phyloP scores from a whole-genome alignment of 2,888 invertebrate species.

The Drosophila flavopinicola region DNA sequence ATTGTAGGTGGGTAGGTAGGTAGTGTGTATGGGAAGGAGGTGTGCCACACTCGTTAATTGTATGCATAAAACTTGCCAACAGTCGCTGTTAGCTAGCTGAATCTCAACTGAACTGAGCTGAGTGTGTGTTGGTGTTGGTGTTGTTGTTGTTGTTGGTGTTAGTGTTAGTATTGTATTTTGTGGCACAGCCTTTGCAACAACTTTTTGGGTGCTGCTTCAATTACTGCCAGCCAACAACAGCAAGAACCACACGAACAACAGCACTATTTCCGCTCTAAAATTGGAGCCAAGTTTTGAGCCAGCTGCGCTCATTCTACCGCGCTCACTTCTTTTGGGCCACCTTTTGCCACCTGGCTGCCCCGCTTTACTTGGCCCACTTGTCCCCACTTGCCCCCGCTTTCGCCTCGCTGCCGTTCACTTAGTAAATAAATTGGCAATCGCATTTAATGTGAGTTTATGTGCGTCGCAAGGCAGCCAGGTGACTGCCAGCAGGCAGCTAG shows the following conservation, averaged over 20 bases:
- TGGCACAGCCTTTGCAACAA: conserved; percentile 67
- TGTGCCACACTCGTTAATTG: conserved; percentile 81
- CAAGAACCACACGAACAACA: conserved; percentile 31
- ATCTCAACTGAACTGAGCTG: conserved; percentile 19
- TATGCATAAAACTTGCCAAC: conserved; percentile 78
- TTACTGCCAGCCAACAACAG: conserved; percentile 47
- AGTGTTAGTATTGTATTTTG: conserved; percentile 55
- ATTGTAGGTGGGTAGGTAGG: neutral
- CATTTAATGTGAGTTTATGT: conserved; percentile 80
- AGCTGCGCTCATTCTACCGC: conserved; percentile 57
- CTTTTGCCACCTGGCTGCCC: conserved; percentile 31
- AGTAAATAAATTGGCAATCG: conserved; percentile 81
- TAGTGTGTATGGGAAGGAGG: conserved; percentile 27
- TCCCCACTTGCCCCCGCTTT: conserved; percentile 22
- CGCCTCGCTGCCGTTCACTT: conserved; percentile 68
- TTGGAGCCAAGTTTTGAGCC: conserved; percentile 74
- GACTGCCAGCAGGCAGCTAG: conserved; percentile 24
- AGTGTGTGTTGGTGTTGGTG: no score
- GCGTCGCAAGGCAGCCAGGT: conserved; percentile 63
- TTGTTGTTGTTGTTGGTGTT: no score
- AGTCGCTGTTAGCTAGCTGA: conserved; percentile 38
- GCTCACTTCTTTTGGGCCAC: conserved; percentile 22
- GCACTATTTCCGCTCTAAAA: conserved; percentile 78
- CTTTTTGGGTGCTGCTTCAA: conserved; percentile 72
- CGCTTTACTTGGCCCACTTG: neutral